These are phyloP conservation scores for Condylura cristata DNA, from an alignment of 2,113 vertebrate genomes.

Conservation along the genomic window DNA sequence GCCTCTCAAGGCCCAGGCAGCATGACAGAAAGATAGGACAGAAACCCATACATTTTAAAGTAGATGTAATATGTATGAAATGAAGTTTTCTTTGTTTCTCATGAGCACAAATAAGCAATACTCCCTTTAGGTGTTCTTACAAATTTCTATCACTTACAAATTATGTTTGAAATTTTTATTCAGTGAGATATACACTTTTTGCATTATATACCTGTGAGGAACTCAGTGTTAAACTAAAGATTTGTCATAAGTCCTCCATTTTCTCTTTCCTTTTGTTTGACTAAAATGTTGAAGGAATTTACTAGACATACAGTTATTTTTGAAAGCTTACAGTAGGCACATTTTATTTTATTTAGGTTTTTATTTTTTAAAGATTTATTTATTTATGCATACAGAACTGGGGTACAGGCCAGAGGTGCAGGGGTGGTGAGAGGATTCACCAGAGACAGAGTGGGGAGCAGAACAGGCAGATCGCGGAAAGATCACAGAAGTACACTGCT, in stretches of 20 bases:
- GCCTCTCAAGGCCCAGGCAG: neutral
- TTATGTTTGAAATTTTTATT: neutral
- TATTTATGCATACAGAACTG: too few relatives aligned
- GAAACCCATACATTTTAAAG: neutral
- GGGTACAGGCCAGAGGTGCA: too few relatives aligned
- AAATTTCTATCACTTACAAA: neutral
- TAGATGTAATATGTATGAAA: neutral
- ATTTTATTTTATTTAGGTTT: conserved; percentile 19
- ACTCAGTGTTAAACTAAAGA: neutral
- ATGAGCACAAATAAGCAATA: neutral
- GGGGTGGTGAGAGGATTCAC: too few relatives aligned
- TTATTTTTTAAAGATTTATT: too few relatives aligned
- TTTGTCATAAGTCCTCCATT: neutral
- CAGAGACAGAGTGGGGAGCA: too few relatives aligned
- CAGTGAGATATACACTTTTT: neutral
- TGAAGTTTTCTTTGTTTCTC: neutral
- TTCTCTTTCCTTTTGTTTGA: neutral
- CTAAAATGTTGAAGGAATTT: neutral
- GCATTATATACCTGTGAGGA: neutral
- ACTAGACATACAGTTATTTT: neutral
- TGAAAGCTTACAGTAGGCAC: neutral
- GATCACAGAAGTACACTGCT: too few relatives aligned
- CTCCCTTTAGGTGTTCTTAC: neutral
- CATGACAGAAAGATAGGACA: neutral
- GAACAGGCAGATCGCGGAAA: too few relatives aligned